phyloP scores from a whole-genome alignment of 2,113 vertebrate genomes.

The Xiphorhynchus elegans region DNA sequence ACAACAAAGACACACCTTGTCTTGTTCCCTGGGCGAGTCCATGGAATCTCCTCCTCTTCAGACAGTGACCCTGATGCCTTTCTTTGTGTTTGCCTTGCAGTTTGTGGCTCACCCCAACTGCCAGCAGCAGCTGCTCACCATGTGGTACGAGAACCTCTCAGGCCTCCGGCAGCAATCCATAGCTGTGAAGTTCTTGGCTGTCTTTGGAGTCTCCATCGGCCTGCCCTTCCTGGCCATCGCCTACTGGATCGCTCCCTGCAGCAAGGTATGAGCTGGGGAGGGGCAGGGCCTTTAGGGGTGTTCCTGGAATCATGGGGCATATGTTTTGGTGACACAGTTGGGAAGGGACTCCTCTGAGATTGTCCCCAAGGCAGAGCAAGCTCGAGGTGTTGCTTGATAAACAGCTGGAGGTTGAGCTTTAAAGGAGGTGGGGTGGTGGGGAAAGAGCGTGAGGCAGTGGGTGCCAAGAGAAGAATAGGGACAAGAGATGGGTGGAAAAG shows the following conservation, averaged over 20 bases:
- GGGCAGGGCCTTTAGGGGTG: not conserved
- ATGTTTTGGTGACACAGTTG: not conserved
- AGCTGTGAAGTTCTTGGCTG: slow-evolving; percentile 94
- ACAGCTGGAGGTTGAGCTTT: not conserved
- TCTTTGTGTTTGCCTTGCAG: slow-evolving; percentile 73
- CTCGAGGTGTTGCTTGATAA: not conserved
- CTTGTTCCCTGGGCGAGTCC: not conserved
- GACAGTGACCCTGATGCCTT: not conserved
- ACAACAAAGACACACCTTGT: not conserved
- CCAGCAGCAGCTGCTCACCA: slow-evolving; percentile 95
- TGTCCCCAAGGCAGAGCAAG: not conserved
- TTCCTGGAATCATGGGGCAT: not conserved
- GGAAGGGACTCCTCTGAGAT: not conserved
- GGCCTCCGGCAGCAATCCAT: slow-evolving; percentile 94
- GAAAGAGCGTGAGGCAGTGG: not conserved
- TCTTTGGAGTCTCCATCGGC: slow-evolving; percentile 91
- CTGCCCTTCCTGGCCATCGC: slow-evolving; percentile 94
- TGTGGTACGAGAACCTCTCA: slow-evolving; percentile 98
- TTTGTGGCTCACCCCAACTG: slow-evolving; percentile 98
- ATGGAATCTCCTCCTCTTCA: not conserved
- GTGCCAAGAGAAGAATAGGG: not conserved
- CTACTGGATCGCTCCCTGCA: slow-evolving; percentile 97
- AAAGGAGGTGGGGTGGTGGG: not conserved
- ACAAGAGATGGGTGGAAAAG: not conserved
- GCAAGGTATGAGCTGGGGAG: slow-evolving; percentile 85